A percentile compares a stretch with the other conserved stretches of the same genome.
Conservation (phyloP, 1,140 invertebrate genomes). For the Pollicipes pollicipes region DNA sequence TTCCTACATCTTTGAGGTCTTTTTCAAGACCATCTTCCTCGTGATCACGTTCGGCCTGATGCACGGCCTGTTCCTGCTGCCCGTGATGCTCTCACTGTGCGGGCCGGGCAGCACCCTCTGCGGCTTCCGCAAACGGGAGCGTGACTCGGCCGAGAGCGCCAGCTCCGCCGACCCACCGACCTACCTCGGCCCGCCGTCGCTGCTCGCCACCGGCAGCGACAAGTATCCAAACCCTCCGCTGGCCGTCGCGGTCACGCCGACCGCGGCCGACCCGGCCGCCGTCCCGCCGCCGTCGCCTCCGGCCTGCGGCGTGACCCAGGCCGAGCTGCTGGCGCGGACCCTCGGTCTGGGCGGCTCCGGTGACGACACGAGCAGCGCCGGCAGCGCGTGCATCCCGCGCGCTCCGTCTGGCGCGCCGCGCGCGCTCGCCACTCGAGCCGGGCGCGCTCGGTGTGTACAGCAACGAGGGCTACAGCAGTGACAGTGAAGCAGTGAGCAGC, state of each 20-base stretch:
- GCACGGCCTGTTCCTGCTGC: slow-evolving; percentile 34
- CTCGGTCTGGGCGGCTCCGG: background rate
- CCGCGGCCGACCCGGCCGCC: no score
- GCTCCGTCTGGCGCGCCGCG: background rate
- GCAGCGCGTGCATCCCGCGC: background rate
- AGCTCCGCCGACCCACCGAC: background rate
- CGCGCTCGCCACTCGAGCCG: background rate
- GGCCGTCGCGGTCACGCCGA: background rate
- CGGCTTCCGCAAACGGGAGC: background rate
- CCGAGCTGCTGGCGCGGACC: background rate
- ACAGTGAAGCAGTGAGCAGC: background rate
- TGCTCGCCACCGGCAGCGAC: background rate
- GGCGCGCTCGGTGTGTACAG: background rate
- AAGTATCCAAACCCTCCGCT: background rate
- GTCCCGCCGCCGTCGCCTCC: no score
- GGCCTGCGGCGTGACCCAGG: background rate
- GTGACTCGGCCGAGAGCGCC: background rate
- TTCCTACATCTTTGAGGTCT: slow-evolving; percentile 36
- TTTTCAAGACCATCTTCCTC: slow-evolving; percentile 37
- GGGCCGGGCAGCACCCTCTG: background rate
- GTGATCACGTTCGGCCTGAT: slow-evolving; percentile 32
- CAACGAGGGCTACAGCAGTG: background rate
- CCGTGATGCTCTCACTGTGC: slow-evolving; percentile 26
- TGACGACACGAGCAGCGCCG: background rate
- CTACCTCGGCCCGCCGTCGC: background rate